These are phyloP conservation scores for Forbesichthys papilliferus DNA, from an alignment of 2,113 vertebrate species.

Conservation along the genomic window DNA sequence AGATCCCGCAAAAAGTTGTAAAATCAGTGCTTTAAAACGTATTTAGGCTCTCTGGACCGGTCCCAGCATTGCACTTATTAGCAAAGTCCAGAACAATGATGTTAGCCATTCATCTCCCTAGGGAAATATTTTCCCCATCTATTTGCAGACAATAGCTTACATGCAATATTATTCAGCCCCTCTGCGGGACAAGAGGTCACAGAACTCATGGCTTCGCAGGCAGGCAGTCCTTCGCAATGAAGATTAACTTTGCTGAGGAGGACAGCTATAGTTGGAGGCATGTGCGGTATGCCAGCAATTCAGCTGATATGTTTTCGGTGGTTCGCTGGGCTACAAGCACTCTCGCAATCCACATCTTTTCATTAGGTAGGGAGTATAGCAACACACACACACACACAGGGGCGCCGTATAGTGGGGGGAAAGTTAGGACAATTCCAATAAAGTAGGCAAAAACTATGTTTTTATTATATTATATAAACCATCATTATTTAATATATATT, in stretches of 20 bases:
- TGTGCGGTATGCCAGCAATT: slow-evolving; percentile 57
- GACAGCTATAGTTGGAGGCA: slow-evolving; percentile 60
- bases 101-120: slow-evolving; percentile 48
- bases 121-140: slow-evolving; percentile 35
- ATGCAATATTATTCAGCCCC: slow-evolving; percentile 48
- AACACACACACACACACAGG: slow-evolving; percentile 10
- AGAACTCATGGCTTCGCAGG: slow-evolving; percentile 48
- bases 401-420: no score
- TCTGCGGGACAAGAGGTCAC: slow-evolving; percentile 58
- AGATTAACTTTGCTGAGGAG: slow-evolving; percentile 69
- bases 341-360: slow-evolving; percentile 35
- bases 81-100: background rate
- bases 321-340: slow-evolving; percentile 36
- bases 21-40: no score
- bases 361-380: slow-evolving; percentile 28
- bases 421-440: no score
- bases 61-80: no score
- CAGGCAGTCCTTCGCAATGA: slow-evolving; percentile 55
- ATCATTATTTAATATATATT: no score
- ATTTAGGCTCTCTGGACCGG: no score
- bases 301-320: slow-evolving; percentile 36
- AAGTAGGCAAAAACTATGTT: no score
- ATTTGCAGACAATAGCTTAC: slow-evolving; percentile 24
- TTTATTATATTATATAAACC: no score
- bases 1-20: no score